Evolutionary conservation across 1,140 invertebrate genomes (phyloP).

Genomic region (Mactra quadrangularis): DNA sequence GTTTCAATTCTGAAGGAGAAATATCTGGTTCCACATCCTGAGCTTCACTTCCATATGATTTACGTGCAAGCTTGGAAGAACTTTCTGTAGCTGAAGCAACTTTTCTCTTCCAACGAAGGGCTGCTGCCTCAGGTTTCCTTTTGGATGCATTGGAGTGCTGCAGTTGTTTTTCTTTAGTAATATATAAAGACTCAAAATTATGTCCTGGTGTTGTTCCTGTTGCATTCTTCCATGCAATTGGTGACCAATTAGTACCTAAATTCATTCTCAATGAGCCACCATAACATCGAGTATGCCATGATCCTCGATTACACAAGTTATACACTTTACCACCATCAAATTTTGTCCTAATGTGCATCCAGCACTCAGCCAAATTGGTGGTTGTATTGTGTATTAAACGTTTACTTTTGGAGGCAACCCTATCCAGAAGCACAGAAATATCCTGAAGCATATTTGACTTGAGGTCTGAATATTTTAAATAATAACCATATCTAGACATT

Average conservation of each 20-base stretch:
- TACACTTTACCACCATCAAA: constrained; percentile 78
- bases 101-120: no score
- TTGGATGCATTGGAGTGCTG: neutral
- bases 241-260: constrained; percentile 11
- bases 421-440: neutral
- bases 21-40: neutral
- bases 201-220: neutral
- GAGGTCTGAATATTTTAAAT: neutral
- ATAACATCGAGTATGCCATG: constrained; percentile 50
- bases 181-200: constrained; percentile 1
- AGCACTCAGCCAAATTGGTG: constrained; percentile 83
- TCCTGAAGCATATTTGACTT: neutral
- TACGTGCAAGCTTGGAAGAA: neutral
- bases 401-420: constrained; percentile 50
- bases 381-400: constrained; percentile 80
- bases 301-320: constrained; percentile 34
- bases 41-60: neutral
- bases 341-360: constrained; percentile 78
- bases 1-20: neutral
- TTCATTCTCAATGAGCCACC: constrained; percentile 33
- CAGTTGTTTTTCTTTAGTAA: neutral
- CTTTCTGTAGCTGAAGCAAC: no score
- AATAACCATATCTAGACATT: neutral
- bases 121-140: neutral
- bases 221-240: neutral